Conservation (phyloP, 2,797 vertebrate species). For the Champsocephalus esox region DNA sequence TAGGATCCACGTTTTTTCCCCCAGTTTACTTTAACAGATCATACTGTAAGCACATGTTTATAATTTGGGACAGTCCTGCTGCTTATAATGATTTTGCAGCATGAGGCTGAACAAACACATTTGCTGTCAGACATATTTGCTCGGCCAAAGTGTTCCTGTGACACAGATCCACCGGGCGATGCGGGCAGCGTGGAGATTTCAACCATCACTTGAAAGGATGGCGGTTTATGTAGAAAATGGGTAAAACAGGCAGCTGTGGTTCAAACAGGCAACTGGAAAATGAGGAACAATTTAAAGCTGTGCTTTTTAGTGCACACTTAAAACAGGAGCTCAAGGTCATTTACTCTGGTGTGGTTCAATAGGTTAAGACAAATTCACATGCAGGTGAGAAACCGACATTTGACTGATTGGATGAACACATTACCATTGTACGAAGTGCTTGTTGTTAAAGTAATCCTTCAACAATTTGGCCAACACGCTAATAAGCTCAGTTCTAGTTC, state of each 20-base stretch:
- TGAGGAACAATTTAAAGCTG: conserved; percentile 59
- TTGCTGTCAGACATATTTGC: conserved; percentile 80
- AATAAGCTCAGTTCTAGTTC: neutral
- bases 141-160: conserved; percentile 70
- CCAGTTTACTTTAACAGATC: conserved; percentile 84
- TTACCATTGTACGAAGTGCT: conserved; percentile 8
- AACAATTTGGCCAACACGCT: conserved; percentile 4
- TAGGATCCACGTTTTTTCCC: conserved; percentile 74
- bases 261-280: conserved; percentile 65
- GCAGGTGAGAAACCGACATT: conserved; percentile 54
- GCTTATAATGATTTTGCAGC: conserved; percentile 84
- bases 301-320: conserved; percentile 63
- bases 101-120: conserved; percentile 83
- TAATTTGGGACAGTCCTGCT: conserved; percentile 82
- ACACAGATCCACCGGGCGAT: conserved; percentile 69
- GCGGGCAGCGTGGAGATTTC: conserved; percentile 53
- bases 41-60: conserved; percentile 86
- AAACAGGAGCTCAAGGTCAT: conserved; percentile 64
- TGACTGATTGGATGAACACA: conserved; percentile 34
- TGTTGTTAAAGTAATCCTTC: conserved; percentile 21
- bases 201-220: conserved; percentile 66
- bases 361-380: conserved; percentile 40
- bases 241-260: conserved; percentile 66
- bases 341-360: conserved; percentile 58
- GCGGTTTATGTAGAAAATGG: conserved; percentile 58